These are phyloP conservation scores for Heliconius charithonia DNA, from an alignment of 2,888 invertebrate genomes.

Conservation along the genomic window DNA sequence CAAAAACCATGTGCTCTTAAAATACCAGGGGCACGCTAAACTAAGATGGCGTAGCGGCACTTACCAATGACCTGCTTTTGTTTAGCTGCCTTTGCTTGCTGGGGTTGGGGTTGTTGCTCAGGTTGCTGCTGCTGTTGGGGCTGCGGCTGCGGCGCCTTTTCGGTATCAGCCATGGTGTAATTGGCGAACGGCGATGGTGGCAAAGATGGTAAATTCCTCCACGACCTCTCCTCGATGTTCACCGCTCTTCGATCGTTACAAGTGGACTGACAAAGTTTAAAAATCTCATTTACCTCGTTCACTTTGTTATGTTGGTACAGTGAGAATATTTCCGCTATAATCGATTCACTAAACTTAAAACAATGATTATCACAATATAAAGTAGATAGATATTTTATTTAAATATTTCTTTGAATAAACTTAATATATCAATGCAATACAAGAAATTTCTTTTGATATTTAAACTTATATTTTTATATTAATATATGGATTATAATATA, in stretches of 20 bases:
- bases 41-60: conserved; percentile 82
- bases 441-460: too few relatives aligned
- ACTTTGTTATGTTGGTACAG: conserved; percentile 41
- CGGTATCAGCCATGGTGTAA: conserved; percentile 98
- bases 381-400: too few relatives aligned
- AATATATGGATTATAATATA: too few relatives aligned
- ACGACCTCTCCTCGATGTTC: conserved; percentile 90
- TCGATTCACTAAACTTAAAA: conserved; percentile 10
- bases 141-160: conserved; percentile 90
- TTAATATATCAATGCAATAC: too few relatives aligned
- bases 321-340: conserved; percentile 35
- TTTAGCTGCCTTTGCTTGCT: conserved; percentile 86
- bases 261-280: conserved; percentile 53
- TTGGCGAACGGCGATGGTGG: conserved; percentile 90
- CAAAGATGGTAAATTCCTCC: conserved; percentile 88
- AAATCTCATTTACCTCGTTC: conserved; percentile 35
- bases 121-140: conserved; percentile 86
- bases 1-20: conserved; percentile 72
- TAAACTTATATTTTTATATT: too few relatives aligned
- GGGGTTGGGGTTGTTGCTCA: conserved; percentile 86
- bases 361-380: not conserved
- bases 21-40: conserved; percentile 70
- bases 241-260: conserved; percentile 84
- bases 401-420: too few relatives aligned
- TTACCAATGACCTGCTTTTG: conserved; percentile 95